A percentile compares a stretch with the other conserved stretches of the same genome.
phyloP scores from a whole-genome alignment of 2,113 vertebrate genomes.

The Clarias gariepinus region DNA sequence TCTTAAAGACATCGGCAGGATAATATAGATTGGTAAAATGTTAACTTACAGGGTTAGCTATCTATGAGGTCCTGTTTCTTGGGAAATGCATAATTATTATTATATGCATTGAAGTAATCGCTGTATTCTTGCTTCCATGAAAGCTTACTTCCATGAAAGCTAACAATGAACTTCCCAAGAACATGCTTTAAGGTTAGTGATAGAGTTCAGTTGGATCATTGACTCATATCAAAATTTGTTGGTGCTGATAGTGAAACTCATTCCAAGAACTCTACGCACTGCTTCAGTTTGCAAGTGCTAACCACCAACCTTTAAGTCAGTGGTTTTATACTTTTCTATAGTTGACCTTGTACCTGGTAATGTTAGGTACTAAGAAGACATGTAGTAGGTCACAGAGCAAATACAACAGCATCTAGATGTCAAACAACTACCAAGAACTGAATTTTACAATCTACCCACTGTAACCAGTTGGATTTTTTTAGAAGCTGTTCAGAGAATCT shows the following conservation, averaged over 20 bases:
- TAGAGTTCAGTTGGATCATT: slow-evolving; percentile 3
- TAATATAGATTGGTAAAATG: not conserved
- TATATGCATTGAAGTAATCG: not conserved
- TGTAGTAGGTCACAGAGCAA: not conserved
- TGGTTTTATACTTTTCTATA: not conserved
- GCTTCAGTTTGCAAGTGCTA: slow-evolving; percentile 29
- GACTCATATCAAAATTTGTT: slow-evolving; percentile 13
- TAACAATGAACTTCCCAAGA: not conserved
- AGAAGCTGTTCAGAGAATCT: not conserved
- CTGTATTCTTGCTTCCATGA: not conserved
- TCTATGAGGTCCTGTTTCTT: not conserved
- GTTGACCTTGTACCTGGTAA: not conserved
- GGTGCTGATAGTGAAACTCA: slow-evolving; percentile 11
- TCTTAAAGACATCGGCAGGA: not conserved
- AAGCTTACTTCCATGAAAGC: not conserved
- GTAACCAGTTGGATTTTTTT: not conserved
- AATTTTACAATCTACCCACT: not conserved
- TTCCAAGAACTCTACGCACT: slow-evolving; percentile 32
- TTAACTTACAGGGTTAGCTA: not conserved
- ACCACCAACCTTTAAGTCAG: slow-evolving; percentile 15
- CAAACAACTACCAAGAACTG: not conserved
- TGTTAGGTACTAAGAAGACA: slow-evolving; percentile 12
- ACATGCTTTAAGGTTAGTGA: not conserved
- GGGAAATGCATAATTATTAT: not conserved
- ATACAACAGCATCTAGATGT: too few relatives aligned